Evolutionary conservation across 2,113 vertebrate species (phyloP).

Genomic region (Psilopsiagon aymara): DNA sequence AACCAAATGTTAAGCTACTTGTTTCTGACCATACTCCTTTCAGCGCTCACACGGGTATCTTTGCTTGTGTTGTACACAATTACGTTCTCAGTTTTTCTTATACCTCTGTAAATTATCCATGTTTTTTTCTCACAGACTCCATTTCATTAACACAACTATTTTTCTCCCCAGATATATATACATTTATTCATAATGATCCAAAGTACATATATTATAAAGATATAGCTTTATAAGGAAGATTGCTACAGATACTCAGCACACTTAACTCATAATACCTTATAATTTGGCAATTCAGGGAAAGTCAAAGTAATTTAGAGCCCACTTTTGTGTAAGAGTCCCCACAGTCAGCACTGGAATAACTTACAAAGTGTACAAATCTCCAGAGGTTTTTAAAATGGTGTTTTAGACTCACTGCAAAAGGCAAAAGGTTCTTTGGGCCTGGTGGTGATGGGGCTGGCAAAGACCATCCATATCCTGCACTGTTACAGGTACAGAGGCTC

Average conservation of each 20-base stretch:
- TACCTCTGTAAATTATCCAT: background rate
- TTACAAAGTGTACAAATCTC: background rate
- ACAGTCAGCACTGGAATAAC: fast-evolving
- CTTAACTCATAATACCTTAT: background rate
- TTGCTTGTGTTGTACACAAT: conserved; percentile 20
- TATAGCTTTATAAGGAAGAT: background rate
- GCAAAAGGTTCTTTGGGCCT: background rate
- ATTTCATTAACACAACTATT: background rate
- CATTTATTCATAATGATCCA: background rate
- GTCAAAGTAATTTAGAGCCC: background rate
- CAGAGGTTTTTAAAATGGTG: background rate
- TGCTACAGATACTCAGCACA: background rate
- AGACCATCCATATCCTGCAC: background rate
- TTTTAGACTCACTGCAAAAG: background rate
- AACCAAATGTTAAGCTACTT: conserved; percentile 28
- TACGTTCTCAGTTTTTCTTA: conserved; percentile 37
- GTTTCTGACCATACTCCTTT: background rate
- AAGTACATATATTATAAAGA: background rate
- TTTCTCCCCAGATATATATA: background rate
- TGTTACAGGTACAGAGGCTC: fast-evolving
- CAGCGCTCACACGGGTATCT: background rate
- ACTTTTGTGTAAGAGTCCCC: fast-evolving
- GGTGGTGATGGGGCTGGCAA: background rate
- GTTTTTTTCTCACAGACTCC: background rate
- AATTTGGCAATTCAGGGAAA: background rate